A percentile compares a stretch with the other conserved stretches of the same genome.
These are phyloP conservation scores for Drosophila micromelanica DNA, from an alignment of 1,140 invertebrate species.

Conservation along the genomic window DNA sequence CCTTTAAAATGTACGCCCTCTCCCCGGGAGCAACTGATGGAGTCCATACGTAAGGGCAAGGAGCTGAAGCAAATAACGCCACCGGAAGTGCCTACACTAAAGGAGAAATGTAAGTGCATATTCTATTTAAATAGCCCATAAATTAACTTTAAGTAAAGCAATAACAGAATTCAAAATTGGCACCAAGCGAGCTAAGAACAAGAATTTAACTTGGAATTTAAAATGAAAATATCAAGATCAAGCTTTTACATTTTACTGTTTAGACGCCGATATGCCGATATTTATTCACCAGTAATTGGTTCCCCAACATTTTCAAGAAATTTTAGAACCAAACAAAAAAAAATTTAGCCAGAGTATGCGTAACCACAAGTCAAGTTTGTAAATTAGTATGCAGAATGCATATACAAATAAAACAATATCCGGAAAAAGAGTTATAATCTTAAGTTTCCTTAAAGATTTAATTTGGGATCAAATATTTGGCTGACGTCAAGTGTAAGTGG, in stretches of 20 bases:
- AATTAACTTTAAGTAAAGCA: neutral
- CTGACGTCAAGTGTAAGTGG: neutral
- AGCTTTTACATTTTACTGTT: neutral
- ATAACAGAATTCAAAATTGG: neutral
- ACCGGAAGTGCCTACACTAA: conserved; percentile 62
- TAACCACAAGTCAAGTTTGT: neutral
- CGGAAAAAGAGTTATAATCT: neutral
- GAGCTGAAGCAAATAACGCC: conserved; percentile 87
- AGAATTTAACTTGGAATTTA: neutral
- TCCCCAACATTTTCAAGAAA: neutral
- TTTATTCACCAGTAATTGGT: neutral
- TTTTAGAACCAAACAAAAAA: neutral
- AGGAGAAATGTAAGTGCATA: conserved; percentile 74
- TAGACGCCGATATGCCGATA: neutral
- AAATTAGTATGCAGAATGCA: neutral
- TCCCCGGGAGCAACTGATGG: conserved; percentile 93
- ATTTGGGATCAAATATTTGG: neutral
- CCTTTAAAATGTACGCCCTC: conserved; percentile 89
- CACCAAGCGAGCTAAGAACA: neutral
- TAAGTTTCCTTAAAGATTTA: neutral
- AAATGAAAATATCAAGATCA: conserved; percentile 1
- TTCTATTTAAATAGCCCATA: neutral
- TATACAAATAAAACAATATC: neutral
- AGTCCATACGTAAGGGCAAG: conserved; percentile 93
- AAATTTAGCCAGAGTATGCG: neutral